Evolutionary conservation across 2,888 invertebrate species (phyloP), one percentile per base, ranked within the genome.

Genomic region (Ichneumon xanthorius): DNA sequence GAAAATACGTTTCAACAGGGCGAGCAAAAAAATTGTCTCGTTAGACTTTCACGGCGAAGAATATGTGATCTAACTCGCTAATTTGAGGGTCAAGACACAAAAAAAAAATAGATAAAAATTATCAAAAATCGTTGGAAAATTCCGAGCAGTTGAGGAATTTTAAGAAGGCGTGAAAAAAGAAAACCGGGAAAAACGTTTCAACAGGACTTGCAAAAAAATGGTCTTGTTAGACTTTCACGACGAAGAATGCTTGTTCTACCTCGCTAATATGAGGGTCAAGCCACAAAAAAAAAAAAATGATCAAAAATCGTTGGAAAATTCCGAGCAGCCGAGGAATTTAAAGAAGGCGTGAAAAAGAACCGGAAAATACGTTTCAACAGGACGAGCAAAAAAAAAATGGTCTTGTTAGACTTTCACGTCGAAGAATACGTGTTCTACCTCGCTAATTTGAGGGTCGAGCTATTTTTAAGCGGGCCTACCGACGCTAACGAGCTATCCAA

Each of bases 401-500:
- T 63, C 22, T 48, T 16, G 63, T 55, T 50, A 63, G 30, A 65
- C 68, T 72, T 71, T 79, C 45, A 22, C 50, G 19, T 65, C 33
- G 40, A 63, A 68, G 40, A 53, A 58, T 75, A 63, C 61, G 61
- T 53, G 73, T 50, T 45, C 45, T 22, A 71, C 50, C 61, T 53
- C 82, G 87, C 87, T 90, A 89, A 91, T 90, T 91, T 89, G 86
- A 86, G 82, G 88, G 87, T 86, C 86, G 88, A 85, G 89, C 88
- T 90, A 90, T 90, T 90, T 90, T 90, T 89, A 87, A 90, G 85
- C 86, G 86, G 76, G 82, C 81, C 87, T 65, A 86, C 6, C 88
- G 86, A 76, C 80, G 72, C 89, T 91, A 91, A 91, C 89, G 91
- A 91, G 91, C 89, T 85, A 80, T 80, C 87, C 88, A 88, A 87